Evolutionary conservation across 2,797 vertebrate genomes (phyloP), one percentile per base, ranked within the genome.

Genomic region (Myripristis jacobus): DNA sequence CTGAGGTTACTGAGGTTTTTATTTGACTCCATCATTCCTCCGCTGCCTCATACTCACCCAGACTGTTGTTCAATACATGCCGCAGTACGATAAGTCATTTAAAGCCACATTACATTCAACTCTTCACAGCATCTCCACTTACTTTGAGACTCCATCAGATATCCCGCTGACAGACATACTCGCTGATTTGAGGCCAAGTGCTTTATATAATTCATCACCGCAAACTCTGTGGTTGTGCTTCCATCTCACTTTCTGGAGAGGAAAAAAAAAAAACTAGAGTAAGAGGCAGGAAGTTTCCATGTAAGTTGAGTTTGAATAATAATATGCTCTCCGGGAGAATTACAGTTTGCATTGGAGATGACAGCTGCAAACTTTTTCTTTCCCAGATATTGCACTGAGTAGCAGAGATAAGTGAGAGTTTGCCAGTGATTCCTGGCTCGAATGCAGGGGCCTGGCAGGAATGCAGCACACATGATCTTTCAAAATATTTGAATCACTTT

Each of bases 121-220:
- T 51, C 48, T 15, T 51, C 22, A 24, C 22, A 22, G 21, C 21
- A 22, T 51, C n/a, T 51, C 48, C 6, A n/a, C 18, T 54, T 25
- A 27, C 15, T 54, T 31, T 29, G 52, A 51, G 50, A 51, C 10
- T n/a, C 15, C 52, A 54, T 27, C 25, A 16, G 16, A 54, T 54
- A 27, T 54, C 24, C 16, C 16, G 1, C 52, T 43, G 13, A 54
- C 52, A 52, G 24, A 29, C 27, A 27, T 10, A 13, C 7, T 8
- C 31, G 52, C 16, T 54, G 52, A 54, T 54, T 10, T 54, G 52
- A 52, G 24, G 22, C 50, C 50, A 52, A 10, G 21, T 19, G 46
- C 46, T 48, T 51, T 15, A 11, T 53, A 18, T 29, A n/a, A 53
- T 53, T 29, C 51, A 53, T 27, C 13, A 53, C 8, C 16, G 11